These are phyloP conservation scores for Vanessa tameamea DNA, from an alignment of 1,140 invertebrate genomes.

Conservation along the genomic window DNA sequence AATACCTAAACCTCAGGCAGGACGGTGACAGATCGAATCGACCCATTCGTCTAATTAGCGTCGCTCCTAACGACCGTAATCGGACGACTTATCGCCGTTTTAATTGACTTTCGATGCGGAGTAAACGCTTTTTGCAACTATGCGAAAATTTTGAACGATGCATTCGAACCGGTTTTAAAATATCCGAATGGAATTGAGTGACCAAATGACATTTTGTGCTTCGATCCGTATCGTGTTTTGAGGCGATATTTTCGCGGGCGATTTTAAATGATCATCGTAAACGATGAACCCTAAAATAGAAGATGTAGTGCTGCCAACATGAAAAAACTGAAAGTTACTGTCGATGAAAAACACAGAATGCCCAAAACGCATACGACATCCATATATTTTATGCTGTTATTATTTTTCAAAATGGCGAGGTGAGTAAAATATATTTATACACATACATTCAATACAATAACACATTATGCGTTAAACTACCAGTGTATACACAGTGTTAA, in stretches of 20 bases:
- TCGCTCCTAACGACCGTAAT: constrained; percentile 19
- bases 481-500: neutral
- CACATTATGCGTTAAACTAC: neutral
- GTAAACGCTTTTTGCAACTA: constrained; percentile 16
- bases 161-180: constrained; percentile 19
- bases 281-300: constrained; percentile 64
- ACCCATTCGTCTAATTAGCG: constrained; percentile 34
- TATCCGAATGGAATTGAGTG: constrained; percentile 13
- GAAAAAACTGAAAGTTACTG: constrained; percentile 50
- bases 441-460: constrained; percentile 6
- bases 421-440: constrained; percentile 45
- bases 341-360: constrained; percentile 65
- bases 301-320: constrained; percentile 74
- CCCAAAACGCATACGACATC: constrained; percentile 50
- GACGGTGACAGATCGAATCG: constrained; percentile 6
- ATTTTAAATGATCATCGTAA: constrained; percentile 55
- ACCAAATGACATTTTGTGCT: constrained; percentile 22
- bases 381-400: constrained; percentile 61
- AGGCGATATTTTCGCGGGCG: constrained; percentile 37
- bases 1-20: constrained; percentile 7
- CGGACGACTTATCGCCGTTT: constrained; percentile 25
- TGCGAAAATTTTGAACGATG: constrained; percentile 19
- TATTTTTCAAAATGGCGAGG: constrained; percentile 69
- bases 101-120: constrained; percentile 33
- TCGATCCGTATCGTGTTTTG: constrained; percentile 21